phyloP scores from a whole-genome alignment of 2,797 vertebrate genomes.

The Sternotherus odoratus region DNA sequence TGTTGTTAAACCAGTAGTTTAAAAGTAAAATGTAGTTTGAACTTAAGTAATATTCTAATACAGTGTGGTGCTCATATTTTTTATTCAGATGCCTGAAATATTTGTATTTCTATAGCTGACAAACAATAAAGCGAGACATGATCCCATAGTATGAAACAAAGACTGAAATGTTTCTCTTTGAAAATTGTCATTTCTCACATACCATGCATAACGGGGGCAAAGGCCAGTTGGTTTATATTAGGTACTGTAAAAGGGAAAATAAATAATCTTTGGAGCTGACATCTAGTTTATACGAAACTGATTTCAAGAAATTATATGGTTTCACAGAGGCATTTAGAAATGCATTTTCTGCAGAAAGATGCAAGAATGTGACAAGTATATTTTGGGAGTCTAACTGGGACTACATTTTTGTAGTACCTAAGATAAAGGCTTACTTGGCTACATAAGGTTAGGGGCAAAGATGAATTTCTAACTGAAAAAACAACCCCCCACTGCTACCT shows the following conservation, averaged over 20 bases:
- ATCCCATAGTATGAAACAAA: background rate
- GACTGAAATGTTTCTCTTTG: background rate
- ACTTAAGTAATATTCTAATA: too few relatives aligned
- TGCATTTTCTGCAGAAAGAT: background rate
- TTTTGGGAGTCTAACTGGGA: background rate
- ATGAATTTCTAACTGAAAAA: background rate
- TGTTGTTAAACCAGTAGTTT: too few relatives aligned
- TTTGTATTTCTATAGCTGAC: background rate
- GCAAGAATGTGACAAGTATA: background rate
- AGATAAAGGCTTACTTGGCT: background rate
- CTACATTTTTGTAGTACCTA: background rate
- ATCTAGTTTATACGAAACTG: background rate
- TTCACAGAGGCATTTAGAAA: conserved; percentile 7
- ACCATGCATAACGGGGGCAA: background rate
- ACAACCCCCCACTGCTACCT: fast-evolving
- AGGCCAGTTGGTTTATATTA: background rate
- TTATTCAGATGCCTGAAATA: background rate
- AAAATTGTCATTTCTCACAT: background rate
- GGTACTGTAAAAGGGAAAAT: background rate
- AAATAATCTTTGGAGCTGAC: background rate
- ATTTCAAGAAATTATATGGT: background rate
- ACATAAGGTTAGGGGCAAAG: background rate
- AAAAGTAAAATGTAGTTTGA: too few relatives aligned
- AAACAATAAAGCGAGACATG: background rate
- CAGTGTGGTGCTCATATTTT: background rate